A percentile compares a stretch with the other conserved stretches of the same genome.
Evolutionary conservation across 2,888 invertebrate genomes (phyloP).

Genomic region (Caenorhabditis wallacei): DNA sequence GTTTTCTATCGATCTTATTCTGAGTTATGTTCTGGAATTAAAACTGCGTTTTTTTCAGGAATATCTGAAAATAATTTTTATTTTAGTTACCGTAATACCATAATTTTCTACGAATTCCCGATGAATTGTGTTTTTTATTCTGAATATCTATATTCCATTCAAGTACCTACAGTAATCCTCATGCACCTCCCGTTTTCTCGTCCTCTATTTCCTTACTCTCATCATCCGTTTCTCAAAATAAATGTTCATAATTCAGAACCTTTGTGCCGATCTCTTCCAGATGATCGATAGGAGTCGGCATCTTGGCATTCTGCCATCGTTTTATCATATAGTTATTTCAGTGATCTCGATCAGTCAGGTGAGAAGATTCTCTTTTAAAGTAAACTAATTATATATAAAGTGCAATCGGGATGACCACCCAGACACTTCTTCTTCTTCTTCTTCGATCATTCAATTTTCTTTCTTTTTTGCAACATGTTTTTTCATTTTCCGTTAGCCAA

Average conservation of each 20-base stretch:
- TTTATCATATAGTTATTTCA: constrained; percentile 10
- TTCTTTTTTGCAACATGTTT: constrained; percentile 42
- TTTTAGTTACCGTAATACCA: too few species aligned
- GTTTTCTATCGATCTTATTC: neutral
- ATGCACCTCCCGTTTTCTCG: too few species aligned
- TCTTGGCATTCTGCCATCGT: constrained; percentile 36
- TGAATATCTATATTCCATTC: too few species aligned
- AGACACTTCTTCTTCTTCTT: constrained; percentile 22
- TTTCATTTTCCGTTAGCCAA: constrained; percentile 18
- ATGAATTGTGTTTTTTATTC: too few species aligned
- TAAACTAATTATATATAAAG: constrained; percentile 27
- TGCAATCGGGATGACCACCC: constrained; percentile 34
- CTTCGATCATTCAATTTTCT: constrained; percentile 29
- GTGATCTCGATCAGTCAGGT: constrained; percentile 40
- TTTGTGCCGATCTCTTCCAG: constrained; percentile 26
- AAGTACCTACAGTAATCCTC: too few species aligned
- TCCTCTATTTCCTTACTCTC: neutral
- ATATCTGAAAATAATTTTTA: too few species aligned
- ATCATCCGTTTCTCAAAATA: neutral
- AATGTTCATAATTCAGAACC: neutral
- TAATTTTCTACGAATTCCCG: too few species aligned
- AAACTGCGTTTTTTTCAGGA: too few species aligned
- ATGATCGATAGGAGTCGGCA: constrained; percentile 58
- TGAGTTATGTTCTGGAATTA: neutral
- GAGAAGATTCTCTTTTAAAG: neutral